Base-by-base conservation (phyloP, 2,888 invertebrate species). In the Sceliomorpha sp. region DNA sequence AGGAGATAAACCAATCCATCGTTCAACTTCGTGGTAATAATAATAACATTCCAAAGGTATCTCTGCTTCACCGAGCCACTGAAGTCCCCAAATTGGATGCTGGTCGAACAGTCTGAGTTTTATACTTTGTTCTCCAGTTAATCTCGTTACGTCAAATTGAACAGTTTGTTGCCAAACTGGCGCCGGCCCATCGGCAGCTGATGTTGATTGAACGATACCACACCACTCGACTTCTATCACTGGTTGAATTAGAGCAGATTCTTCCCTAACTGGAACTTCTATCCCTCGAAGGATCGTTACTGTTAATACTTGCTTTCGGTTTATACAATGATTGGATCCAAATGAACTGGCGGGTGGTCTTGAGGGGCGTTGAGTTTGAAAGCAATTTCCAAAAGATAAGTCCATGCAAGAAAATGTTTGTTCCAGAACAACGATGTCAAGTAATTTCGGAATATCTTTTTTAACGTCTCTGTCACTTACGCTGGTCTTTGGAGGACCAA, bases 161-260 rank as follows among this genome's bases (percentile, higher is more conserved):
- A 88, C 60, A 0, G 83, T 87, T 37, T 87, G 83, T 12, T 88
- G 87, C 88, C 88, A 88, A 20, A 88, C 74, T 1, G 88, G 88
- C 2, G 86, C 86, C 10, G 87, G 82, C 1, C 87, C 86, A 14
- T 88, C 83, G 1, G 85, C 82, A 1, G 78, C 31, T 0, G 76
- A 53, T 0, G 87, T 88, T 0, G 73, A 40, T 9, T 74, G 78
- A 3, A 77, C 51, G 0, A 73, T 73, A 8, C 78, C 75, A 12
- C 83, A 82, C 87, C 86, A 88, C 55, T 86, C 82, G 14, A 88
- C 79, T 55, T 87, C 86, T 2, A 88, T 51, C 0, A 87, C 58
- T 1, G 88, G 87, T 45, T 86, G 85, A 3, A 88, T 81, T 15
- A 81, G 58, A 2, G 86, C 85, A 0, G 88, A 86, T 53, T 88